Evolutionary conservation across 1,140 invertebrate genomes (phyloP), one percentile per base, ranked within the genome.

Genomic region (Musca vetustissima): DNA sequence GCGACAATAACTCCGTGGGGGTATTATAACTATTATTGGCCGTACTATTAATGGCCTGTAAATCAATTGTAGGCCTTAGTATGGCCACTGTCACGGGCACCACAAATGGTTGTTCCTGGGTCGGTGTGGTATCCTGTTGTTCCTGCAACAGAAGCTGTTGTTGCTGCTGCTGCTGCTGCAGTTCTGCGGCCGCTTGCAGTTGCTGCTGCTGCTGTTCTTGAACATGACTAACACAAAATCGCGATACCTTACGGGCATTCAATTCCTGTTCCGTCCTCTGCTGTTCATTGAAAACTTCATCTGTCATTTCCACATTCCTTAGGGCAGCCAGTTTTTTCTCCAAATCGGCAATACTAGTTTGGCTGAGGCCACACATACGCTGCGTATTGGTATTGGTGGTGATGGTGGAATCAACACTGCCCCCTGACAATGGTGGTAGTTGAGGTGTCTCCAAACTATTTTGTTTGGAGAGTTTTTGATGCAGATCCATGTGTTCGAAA

Each of bases 161-260:
- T 61, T 11, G 17, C 8, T 36, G 17, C 4, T 13, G 7, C 28
- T 11, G n/a, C 9, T 21, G 57, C 19, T 36, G 57, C 15, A 13
- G n/a, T 59, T 32, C 32, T 28, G 32, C 28, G 17, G 25, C 25
- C n/a, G n/a, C n/a, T 32, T 28, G n/a, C 4, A 7, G 7, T 28
- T n/a, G 15, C 9, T 19, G 55, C 17, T 32, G 55, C 15, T 11
- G 53, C 53, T 76, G 78, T 48, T 82, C 80, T 67, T 76, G 73
- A 21, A 82, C 80, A 8, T 77, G 73, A 71, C 80, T 81, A 2
- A 82, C 80, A 48, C 80, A 79, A 19, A 82, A 82, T 2, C 80
- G 74, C 0, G 80, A 82, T 21, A 82, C 72, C 70, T 80, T 82
- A 1, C 80, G 75, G 0, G 77, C 32, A 48, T 48, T 65, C 47